Base-by-base conservation (phyloP, 2,888 invertebrate species). In the Sphaerophoria taeniata region DNA sequence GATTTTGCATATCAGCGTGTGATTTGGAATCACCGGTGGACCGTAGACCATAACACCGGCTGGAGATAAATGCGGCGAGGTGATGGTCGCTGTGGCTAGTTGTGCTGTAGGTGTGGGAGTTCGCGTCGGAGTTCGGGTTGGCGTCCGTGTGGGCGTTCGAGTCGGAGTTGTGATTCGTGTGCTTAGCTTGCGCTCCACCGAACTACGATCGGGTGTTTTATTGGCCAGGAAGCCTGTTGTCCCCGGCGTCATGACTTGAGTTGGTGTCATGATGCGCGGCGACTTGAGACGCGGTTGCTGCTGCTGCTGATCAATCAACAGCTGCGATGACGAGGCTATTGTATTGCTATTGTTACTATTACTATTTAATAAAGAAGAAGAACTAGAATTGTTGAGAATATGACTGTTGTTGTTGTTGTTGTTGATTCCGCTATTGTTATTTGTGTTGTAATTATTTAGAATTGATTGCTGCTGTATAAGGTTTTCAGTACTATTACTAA, bases 1-100 rank as follows among this genome's bases (percentile, higher is more conserved):
- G 36, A 92, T 91, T 87, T 89, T 90, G 87, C 92, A 92, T 61
- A 92, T 90, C 16, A 91, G 74, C 24, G 91, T 89, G 34, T 75
- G 71, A 43, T 63, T 72, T 60, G 83, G 73, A 63, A 69, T 70
- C 47, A 65, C 67, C 58, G 74, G 74, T 7, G 74, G 74, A 12
- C 79, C 79, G 0, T 87, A 87, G 0, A 88, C 88, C 24, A 24
- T 24, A 12, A 87, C 88, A 5, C 77, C 74, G 31, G 85, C 75
- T 16, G 83, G 74, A 60, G 76, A 70, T 72, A 61, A 78, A 71
- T 67, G 76, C 71, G 60, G 81, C 63, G 75, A 78, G 56, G 65
- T 80, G 88, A 83, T 55, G 61, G 77, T 65, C 73, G 75, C 36
- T 60, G 77, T 65, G 75, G 75, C 36, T 58, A 70, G 60, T 49